Conservation (phyloP, 2,888 invertebrate species). For the Agrochola lychnidis region DNA sequence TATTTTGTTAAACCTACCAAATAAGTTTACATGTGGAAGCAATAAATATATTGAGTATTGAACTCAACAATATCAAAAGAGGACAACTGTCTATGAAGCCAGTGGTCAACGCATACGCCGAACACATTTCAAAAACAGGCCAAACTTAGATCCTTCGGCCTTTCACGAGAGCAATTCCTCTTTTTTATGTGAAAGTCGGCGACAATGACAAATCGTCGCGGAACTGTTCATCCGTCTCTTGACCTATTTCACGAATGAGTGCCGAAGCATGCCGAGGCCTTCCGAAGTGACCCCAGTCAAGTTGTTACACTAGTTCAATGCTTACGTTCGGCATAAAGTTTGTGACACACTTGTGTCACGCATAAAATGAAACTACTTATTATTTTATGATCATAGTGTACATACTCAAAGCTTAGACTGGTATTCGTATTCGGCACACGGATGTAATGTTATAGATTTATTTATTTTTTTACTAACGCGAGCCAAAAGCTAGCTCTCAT, state of each 20-base stretch:
- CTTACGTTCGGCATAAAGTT: constrained; percentile 44
- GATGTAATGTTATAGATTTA: neutral
- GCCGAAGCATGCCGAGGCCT: constrained; percentile 67
- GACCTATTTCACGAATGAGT: constrained; percentile 73
- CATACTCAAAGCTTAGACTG: neutral
- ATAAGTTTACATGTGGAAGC: too few species aligned
- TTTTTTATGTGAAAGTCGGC: constrained; percentile 62
- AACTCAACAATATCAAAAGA: constrained; percentile 26
- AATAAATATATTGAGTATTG: neutral
- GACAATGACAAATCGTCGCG: constrained; percentile 69
- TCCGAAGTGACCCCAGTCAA: constrained; percentile 56
- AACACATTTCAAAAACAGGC: constrained; percentile 57
- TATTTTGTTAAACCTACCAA: too few species aligned
- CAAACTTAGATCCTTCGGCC: constrained; percentile 23
- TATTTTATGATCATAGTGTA: constrained; percentile 45
- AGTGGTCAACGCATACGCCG: constrained; percentile 36
- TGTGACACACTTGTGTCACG: constrained; percentile 27
- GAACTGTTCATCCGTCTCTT: constrained; percentile 71
- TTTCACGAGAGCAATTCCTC: constrained; percentile 57
- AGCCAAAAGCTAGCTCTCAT: neutral
- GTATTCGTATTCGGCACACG: neutral
- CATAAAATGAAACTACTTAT: constrained; percentile 26
- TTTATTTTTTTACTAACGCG: constrained; percentile 4
- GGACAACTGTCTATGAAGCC: constrained; percentile 34
- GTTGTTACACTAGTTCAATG: constrained; percentile 57